Conservation (phyloP, 2,888 invertebrate genomes). For the Mythimna loreyi region DNA sequence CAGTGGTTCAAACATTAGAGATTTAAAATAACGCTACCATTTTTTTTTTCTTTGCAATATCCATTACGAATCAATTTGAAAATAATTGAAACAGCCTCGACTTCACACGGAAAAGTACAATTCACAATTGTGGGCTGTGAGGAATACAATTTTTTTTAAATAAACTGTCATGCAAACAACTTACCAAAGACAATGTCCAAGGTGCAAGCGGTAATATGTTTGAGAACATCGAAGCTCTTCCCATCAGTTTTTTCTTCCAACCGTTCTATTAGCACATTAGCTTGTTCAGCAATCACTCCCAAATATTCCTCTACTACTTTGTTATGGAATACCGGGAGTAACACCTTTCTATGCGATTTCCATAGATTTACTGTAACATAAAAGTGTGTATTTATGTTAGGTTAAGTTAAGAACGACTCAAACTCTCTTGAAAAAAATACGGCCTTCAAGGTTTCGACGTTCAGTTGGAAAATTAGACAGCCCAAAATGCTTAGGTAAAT, state of each 20-base stretch:
- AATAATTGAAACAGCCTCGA: too few relatives aligned
- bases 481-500: too few relatives aligned
- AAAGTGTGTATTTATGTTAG: background rate
- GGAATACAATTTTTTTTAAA: too few relatives aligned
- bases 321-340: conserved; percentile 93
- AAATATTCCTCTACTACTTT: conserved; percentile 92
- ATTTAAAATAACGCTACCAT: too few relatives aligned
- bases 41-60: too few relatives aligned
- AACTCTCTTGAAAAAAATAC: too few relatives aligned
- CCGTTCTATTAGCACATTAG: conserved; percentile 85
- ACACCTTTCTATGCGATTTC: conserved; percentile 91
- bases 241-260: conserved; percentile 79
- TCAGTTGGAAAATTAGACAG: too few relatives aligned
- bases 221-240: conserved; percentile 88
- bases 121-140: too few relatives aligned
- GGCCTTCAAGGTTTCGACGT: too few relatives aligned
- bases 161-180: conserved; percentile 42
- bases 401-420: background rate
- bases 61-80: too few relatives aligned
- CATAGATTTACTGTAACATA: conserved; percentile 89
- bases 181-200: conserved; percentile 92
- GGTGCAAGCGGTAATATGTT: conserved; percentile 90
- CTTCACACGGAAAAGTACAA: too few relatives aligned
- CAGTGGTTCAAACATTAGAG: background rate
- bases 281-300: conserved; percentile 91